Evolutionary conservation across 2,888 invertebrate genomes (phyloP).

Genomic region (Oxytorus armatus): DNA sequence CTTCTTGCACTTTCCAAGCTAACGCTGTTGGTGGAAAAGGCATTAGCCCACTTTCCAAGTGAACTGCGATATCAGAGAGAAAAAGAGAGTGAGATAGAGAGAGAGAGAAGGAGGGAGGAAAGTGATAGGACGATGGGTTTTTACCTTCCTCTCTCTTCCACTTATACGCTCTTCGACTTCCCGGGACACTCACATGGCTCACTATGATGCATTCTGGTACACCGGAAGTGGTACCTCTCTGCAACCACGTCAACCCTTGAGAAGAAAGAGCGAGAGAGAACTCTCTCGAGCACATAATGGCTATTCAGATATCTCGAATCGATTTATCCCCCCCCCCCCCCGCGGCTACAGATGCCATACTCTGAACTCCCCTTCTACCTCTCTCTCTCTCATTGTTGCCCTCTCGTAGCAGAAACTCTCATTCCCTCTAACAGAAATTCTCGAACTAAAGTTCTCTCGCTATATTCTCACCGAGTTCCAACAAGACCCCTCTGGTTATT

Average conservation of each 20-base stretch:
- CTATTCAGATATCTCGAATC: constrained; percentile 80
- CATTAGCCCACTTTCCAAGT: constrained; percentile 78
- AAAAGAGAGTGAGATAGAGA: neutral
- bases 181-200: constrained; percentile 24
- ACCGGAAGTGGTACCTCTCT: constrained; percentile 47
- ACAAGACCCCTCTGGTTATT: constrained; percentile 45
- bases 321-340: constrained; percentile 78
- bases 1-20: constrained; percentile 28
- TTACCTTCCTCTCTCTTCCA: constrained; percentile 16
- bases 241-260: constrained; percentile 63
- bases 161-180: constrained; percentile 43
- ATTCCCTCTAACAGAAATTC: constrained; percentile 6
- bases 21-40: constrained; percentile 49
- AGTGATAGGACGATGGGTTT: constrained; percentile 28
- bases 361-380: constrained; percentile 30
- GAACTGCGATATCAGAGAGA: constrained; percentile 36
- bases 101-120: constrained; percentile 2
- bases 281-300: constrained; percentile 72
- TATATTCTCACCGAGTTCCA: constrained; percentile 18
- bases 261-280: constrained; percentile 48
- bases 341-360: constrained; percentile 63
- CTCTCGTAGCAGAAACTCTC: neutral
- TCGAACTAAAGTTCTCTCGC: constrained; percentile 23
- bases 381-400: constrained; percentile 14
- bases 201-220: constrained; percentile 31